A percentile compares a stretch with the other conserved stretches of the same genome.
Conservation (phyloP, 2,797 vertebrate genomes). For the Pantherophis alleghaniensis region DNA sequence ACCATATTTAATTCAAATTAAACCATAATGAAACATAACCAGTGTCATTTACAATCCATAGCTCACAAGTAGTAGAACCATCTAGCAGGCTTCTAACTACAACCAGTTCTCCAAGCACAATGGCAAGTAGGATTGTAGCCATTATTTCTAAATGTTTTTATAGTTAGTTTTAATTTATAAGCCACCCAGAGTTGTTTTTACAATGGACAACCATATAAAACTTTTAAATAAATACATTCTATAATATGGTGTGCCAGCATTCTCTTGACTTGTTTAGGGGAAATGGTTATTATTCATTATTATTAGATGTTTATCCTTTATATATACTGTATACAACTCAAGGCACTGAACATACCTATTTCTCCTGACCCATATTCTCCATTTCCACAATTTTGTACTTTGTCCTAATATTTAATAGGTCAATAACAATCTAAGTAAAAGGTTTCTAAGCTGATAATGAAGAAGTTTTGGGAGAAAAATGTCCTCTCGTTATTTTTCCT, state of each 20-base stretch:
- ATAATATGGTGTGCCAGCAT: not conserved
- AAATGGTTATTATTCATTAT: not conserved
- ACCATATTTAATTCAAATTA: not conserved
- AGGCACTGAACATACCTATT: not conserved
- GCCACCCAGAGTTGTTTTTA: not conserved
- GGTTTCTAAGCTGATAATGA: not conserved
- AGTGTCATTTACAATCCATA: not conserved
- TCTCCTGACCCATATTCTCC: not conserved
- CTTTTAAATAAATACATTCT: not conserved
- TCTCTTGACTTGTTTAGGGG: not conserved
- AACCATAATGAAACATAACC: not conserved
- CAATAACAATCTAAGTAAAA: not conserved
- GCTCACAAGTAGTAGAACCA: not conserved
- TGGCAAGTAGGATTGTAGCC: not conserved
- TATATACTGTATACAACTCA: not conserved
- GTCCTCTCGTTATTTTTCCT: not conserved
- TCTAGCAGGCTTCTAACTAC: not conserved
- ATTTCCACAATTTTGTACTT: not conserved
- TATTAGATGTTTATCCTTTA: not conserved
- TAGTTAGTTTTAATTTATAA: not conserved
- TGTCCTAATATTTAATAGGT: not conserved
- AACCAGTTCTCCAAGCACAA: not conserved
- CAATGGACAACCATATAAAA: not conserved
- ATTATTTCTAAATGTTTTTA: not conserved
- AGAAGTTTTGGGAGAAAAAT: not conserved